These are phyloP conservation scores for Phaethornis superciliosus DNA, from an alignment of 2,113 vertebrate species.

Conservation along the genomic window DNA sequence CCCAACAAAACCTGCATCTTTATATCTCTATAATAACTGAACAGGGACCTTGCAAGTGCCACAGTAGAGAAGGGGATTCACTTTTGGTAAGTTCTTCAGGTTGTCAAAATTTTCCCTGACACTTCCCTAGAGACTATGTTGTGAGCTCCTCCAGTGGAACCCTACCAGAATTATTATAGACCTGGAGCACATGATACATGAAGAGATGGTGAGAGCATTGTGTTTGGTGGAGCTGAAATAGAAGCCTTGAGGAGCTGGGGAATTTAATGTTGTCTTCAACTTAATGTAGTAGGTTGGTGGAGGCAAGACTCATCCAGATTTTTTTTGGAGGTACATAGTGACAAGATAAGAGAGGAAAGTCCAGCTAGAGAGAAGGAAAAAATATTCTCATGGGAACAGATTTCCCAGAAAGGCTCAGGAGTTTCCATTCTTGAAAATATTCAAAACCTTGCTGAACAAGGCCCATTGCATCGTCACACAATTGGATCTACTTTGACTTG, in stretches of 20 bases:
- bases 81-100: background rate
- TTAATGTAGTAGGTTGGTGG: background rate
- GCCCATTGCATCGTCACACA: too few relatives aligned
- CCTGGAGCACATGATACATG: rapidly evolving
- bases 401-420: background rate
- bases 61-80: background rate
- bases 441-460: too few relatives aligned
- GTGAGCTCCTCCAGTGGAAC: background rate
- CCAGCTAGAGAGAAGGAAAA: background rate
- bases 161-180: background rate
- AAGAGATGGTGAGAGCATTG: background rate
- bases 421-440: background rate
- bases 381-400: background rate
- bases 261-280: background rate
- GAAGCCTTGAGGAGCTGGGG: background rate
- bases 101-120: background rate
- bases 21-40: background rate
- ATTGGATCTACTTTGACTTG: too few relatives aligned
- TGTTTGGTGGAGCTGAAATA: background rate
- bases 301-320: background rate
- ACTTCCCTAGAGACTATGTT: background rate
- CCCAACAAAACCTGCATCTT: background rate
- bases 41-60: background rate
- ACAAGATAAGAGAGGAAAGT: background rate
- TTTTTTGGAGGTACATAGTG: background rate